Evolutionary conservation across 2,888 invertebrate genomes (phyloP).

Genomic region (Agelastica alni): DNA sequence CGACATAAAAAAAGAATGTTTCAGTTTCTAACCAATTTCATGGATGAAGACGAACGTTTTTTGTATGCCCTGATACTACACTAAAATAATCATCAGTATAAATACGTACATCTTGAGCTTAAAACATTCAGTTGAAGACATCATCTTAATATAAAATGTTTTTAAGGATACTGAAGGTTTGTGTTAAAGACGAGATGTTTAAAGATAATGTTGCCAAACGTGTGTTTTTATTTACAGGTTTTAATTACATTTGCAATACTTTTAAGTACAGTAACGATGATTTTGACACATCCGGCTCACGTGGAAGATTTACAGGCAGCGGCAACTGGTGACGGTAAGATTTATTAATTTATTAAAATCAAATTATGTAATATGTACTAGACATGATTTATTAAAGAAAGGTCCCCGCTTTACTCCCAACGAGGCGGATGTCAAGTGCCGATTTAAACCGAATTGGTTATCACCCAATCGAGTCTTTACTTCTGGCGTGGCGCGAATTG

Average conservation of each 20-base stretch:
- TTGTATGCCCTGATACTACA: not conserved
- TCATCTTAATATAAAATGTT: not conserved
- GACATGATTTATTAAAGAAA: too few species aligned
- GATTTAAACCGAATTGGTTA: too few species aligned
- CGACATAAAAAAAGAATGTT: not conserved
- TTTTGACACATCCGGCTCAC: slow-evolving; percentile 20
- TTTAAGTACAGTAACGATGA: not conserved
- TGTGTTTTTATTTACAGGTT: slow-evolving; percentile 8
- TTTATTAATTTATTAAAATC: not conserved
- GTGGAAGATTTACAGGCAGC: slow-evolving; percentile 40
- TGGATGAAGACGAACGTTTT: slow-evolving; percentile 11
- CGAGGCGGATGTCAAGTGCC: too few species aligned
- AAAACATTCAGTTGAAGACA: not conserved
- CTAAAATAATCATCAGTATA: not conserved
- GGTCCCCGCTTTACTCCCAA: too few species aligned
- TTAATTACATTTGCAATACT: not conserved
- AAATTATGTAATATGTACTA: not conserved
- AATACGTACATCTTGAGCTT: not conserved
- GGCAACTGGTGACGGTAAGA: slow-evolving; percentile 41
- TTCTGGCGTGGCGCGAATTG: too few species aligned
- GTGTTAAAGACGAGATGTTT: too few species aligned
- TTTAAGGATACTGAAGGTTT: not conserved
- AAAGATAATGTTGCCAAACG: not conserved
- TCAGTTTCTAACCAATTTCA: slow-evolving; percentile 16
- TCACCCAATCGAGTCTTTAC: too few species aligned